Conservation (phyloP, 2,113 vertebrate species). For the Lepidothrix coronata region DNA sequence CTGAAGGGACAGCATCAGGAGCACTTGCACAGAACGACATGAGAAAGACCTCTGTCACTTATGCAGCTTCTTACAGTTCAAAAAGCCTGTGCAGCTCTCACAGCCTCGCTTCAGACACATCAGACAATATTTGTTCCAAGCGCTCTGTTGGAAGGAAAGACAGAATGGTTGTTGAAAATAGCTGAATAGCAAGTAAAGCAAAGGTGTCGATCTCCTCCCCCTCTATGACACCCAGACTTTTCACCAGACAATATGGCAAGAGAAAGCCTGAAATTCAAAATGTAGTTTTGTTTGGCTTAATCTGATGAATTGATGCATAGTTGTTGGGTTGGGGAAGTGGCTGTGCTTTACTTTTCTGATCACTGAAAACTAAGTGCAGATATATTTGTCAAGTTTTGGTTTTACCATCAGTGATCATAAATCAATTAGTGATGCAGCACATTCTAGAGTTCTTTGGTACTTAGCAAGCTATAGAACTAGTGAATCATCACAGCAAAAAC, state of each 20-base stretch:
- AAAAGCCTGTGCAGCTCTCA: background rate
- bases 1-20: background rate
- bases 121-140: background rate
- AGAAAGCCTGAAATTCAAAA: background rate
- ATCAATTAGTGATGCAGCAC: background rate
- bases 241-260: background rate
- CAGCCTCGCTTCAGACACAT: background rate
- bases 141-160: background rate
- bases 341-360: background rate
- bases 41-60: background rate
- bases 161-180: background rate
- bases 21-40: background rate
- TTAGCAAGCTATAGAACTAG: background rate
- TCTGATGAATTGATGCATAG: background rate
- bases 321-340: accelerated
- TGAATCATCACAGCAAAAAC: background rate
- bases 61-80: background rate
- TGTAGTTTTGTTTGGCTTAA: background rate
- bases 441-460: background rate
- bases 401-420: background rate
- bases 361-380: background rate
- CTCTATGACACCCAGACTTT: background rate
- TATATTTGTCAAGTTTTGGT: background rate
- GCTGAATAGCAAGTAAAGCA: background rate
- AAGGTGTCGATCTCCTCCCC: background rate